Base-by-base conservation (phyloP, 64 coral and sea anemone species). In the Pachyseris speciosa region DNA sequence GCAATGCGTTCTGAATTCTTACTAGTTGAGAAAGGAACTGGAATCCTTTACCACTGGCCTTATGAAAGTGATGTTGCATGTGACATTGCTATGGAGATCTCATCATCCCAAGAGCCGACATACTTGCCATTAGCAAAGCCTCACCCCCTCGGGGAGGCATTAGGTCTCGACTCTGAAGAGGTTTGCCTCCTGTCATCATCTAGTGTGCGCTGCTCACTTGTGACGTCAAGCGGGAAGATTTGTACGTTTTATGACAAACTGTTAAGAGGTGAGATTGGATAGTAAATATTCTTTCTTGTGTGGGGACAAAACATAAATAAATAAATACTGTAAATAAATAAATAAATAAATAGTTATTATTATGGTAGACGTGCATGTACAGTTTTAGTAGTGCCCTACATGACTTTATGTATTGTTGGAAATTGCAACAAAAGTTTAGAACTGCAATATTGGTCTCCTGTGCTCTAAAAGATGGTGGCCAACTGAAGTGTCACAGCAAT, bases 171-270 rank as follows among this genome's bases (percentile, higher is more conserved):
- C 27, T 64, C 74, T 15, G 95, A 97, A 74, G 41, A 78, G 28
- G 68, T 97, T 48, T 57, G 25, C 19, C 75, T 94, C 40, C 67
- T 97, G 24, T 80, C 79, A 8, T 64, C 95, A 64, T 79, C 55
- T 45, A 67, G 48, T 34, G 93, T 97, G 25, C 85, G 95, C 12
- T 97, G 95, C 48, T 90, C 86, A 72, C 91, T 97, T 64, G 91
- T 97, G 0, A 97, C 91, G 37, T 53, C 87, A 85, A 94, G 77
- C 94, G 95, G 95, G 20, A 97, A 93, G 80, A 90, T 97, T 52
- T 97, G 95, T 64, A 97, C 95, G 30, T 97, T 97, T 86, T 97
- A 97, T 81, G 95, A 97, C 55, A 84, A 93, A 43, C 48, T 97
- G 20, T 76, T 97, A 20, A 89, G 95, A 93, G 91, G 95, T 97